Conservation (phyloP, 2,113 vertebrate species). For the Oreochromis aureus region DNA sequence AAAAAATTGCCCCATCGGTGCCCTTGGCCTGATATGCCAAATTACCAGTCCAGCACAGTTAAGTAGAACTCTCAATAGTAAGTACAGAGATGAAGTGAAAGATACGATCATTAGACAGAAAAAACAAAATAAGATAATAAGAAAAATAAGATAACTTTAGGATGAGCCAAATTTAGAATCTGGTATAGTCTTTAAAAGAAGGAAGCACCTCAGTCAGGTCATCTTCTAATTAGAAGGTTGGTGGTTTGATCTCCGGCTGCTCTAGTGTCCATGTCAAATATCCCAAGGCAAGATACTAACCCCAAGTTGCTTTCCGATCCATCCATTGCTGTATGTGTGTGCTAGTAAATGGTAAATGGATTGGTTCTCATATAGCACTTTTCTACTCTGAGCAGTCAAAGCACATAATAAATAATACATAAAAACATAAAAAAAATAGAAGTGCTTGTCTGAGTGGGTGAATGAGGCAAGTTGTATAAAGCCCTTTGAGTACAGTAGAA, state of each 20-base stretch:
- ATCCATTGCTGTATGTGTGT: neutral
- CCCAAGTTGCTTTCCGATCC: rapidly evolving
- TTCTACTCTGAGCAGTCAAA: neutral
- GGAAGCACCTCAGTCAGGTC: neutral
- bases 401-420: neutral
- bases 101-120: too few species aligned
- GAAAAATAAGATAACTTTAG: neutral
- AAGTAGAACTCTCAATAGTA: too few species aligned
- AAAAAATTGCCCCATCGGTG: too few species aligned
- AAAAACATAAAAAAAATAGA: neutral
- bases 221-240: neutral
- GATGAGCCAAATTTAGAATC: neutral
- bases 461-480: neutral
- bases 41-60: too few species aligned
- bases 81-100: too few species aligned
- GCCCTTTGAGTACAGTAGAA: neutral
- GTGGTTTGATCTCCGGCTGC: neutral
- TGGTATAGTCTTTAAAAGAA: neutral
- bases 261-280: neutral
- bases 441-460: neutral
- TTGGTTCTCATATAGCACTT: neutral
- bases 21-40: too few species aligned
- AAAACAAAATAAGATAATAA: neutral
- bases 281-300: neutral
- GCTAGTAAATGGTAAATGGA: neutral